These are phyloP conservation scores for Parnassius mnemosyne DNA, from an alignment of 2,888 invertebrate genomes.

Conservation along the genomic window DNA sequence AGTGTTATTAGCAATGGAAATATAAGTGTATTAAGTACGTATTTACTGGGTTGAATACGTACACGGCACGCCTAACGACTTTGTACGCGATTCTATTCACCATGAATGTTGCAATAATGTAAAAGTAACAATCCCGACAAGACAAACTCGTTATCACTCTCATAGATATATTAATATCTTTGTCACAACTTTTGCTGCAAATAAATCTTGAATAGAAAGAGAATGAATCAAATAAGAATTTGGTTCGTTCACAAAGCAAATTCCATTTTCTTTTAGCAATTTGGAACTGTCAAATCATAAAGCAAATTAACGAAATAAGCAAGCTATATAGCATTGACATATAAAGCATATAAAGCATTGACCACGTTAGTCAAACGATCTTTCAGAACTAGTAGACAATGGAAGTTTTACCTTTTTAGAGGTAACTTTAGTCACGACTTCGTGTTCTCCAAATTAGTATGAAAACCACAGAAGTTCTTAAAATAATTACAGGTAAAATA, in stretches of 20 bases:
- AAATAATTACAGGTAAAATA: conserved; percentile 2
- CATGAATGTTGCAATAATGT: conserved; percentile 20
- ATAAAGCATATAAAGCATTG: conserved; percentile 16
- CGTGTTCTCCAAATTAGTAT: conserved; percentile 18
- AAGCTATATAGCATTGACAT: too few relatives aligned
- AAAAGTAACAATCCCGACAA: conserved; percentile 17
- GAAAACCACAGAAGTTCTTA: conserved; percentile 10
- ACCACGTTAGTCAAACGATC: conserved; percentile 9
- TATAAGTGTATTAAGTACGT: conserved; percentile 29
- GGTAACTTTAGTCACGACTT: conserved; percentile 22
- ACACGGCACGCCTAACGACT: conserved; percentile 10
- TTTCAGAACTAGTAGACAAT: conserved; percentile 13
- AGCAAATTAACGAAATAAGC: background rate
- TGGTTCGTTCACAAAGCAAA: too few relatives aligned
- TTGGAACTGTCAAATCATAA: background rate
- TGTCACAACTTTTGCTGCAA: conserved; percentile 3
- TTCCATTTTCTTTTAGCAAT: too few relatives aligned
- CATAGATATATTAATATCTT: background rate
- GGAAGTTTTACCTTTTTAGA: conserved; percentile 16
- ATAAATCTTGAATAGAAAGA: background rate
- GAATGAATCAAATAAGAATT: too few relatives aligned
- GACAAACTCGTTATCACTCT: conserved; percentile 18
- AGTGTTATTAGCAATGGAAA: conserved; percentile 46
- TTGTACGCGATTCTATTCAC: conserved; percentile 14
- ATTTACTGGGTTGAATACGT: conserved; percentile 1